Evolutionary conservation across 2,888 invertebrate species (phyloP).

Genomic region (Hyalella azteca): DNA sequence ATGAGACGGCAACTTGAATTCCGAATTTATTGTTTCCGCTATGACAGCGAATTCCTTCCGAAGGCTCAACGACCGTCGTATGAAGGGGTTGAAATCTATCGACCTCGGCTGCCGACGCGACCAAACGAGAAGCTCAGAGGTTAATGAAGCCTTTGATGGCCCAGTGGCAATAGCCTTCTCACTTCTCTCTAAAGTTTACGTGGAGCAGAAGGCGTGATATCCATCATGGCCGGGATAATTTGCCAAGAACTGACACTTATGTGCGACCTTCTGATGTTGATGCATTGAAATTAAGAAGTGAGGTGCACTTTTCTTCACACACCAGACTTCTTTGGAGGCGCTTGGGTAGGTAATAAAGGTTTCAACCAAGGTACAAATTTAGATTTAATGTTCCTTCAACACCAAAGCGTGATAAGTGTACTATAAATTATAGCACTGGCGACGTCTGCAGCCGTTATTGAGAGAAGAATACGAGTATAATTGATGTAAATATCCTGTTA

Average conservation of each 20-base stretch:
- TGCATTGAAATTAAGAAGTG: background rate
- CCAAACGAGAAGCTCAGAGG: slow-evolving; percentile 5
- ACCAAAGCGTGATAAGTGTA: background rate
- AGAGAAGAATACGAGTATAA: too few relatives aligned
- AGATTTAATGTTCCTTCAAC: slow-evolving; percentile 1
- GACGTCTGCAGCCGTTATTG: too few relatives aligned
- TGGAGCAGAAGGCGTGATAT: background rate
- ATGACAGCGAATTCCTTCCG: slow-evolving; percentile 25
- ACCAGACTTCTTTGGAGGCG: background rate
- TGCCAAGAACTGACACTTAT: slow-evolving; percentile 12
- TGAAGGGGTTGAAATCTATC: background rate
- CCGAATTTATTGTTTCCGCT: slow-evolving; percentile 18
- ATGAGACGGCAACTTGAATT: slow-evolving; percentile 29
- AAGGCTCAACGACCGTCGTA: background rate
- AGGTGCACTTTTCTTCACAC: background rate
- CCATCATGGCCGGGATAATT: slow-evolving; percentile 16
- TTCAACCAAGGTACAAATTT: background rate
- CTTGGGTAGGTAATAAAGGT: background rate
- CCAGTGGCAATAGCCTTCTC: background rate
- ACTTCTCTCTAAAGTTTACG: background rate
- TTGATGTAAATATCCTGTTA: too few relatives aligned
- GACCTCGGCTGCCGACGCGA: background rate
- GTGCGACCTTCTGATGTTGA: slow-evolving; percentile 12
- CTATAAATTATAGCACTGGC: background rate
- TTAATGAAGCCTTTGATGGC: slow-evolving; percentile 15